These are phyloP conservation scores for Bradypodion pumilum DNA, from an alignment of 2,797 vertebrate species.

Conservation along the genomic window DNA sequence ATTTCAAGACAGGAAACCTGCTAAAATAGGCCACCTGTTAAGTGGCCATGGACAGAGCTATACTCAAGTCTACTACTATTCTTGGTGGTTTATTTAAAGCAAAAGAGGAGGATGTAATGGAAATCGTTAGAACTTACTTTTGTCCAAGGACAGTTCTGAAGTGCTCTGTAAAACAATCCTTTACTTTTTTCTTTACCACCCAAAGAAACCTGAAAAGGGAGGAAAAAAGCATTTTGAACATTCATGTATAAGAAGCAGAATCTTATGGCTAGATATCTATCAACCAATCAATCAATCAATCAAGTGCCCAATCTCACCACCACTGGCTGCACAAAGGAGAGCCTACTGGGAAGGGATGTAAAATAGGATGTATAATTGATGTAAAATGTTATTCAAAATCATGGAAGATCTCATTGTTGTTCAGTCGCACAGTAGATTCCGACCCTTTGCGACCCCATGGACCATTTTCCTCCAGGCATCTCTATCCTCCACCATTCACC, in stretches of 20 bases:
- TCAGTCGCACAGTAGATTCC: no score
- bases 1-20: background rate
- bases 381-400: background rate
- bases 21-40: background rate
- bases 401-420: background rate
- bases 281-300: no score
- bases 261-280: background rate
- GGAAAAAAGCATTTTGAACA: background rate
- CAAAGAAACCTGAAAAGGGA: slow-evolving; percentile 80
- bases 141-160: slow-evolving; percentile 94
- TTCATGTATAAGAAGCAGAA: background rate
- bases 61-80: background rate
- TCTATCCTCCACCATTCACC: no score
- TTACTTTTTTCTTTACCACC: slow-evolving; percentile 86
- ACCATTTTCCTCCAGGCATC: no score
- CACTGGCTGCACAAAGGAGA: no score
- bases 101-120: background rate
- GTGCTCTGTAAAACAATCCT: slow-evolving; percentile 93
- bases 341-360: no score
- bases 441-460: no score
- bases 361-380: no score
- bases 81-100: background rate
- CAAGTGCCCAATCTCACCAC: no score
- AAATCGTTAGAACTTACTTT: slow-evolving; percentile 81
- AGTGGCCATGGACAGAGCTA: background rate